Evolutionary conservation across 2,888 invertebrate genomes (phyloP).

Genomic region (Limnephilus auricula): DNA sequence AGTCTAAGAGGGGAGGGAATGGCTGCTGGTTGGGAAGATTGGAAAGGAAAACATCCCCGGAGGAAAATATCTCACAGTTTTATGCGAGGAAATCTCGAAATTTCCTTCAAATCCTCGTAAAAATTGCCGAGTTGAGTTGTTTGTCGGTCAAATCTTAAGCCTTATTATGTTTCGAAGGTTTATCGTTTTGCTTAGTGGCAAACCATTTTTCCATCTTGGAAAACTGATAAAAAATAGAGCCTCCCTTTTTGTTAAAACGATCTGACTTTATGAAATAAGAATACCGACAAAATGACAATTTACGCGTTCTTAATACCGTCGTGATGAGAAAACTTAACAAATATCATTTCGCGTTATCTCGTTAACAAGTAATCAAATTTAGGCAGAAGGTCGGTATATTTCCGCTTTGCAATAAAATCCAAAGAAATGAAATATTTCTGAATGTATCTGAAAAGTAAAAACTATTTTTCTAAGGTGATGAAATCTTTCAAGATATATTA

Average conservation of each 20-base stretch:
- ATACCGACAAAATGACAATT: not conserved
- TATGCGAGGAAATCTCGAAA: conserved; percentile 40
- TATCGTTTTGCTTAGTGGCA: not conserved
- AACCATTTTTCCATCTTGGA: not conserved
- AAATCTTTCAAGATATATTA: too few species aligned
- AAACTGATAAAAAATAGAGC: not conserved
- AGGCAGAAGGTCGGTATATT: too few species aligned
- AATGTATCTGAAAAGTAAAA: too few species aligned
- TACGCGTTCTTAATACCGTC: not conserved
- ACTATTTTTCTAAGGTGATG: too few species aligned
- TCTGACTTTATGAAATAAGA: not conserved
- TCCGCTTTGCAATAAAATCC: too few species aligned
- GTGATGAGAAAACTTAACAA: not conserved
- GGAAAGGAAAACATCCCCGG: conserved; percentile 47
- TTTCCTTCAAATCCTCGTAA: conserved; percentile 20
- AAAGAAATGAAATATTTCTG: too few species aligned
- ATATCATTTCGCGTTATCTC: not conserved
- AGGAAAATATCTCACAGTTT: conserved; percentile 45
- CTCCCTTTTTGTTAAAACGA: not conserved
- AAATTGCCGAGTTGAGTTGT: conserved; percentile 23
- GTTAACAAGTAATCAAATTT: too few species aligned
- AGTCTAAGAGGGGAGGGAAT: not conserved
- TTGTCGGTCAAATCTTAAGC: conserved; percentile 25
- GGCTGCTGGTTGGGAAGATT: conserved; percentile 26
- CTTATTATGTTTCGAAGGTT: conserved; percentile 27